Conservation (phyloP, 2,113 vertebrate genomes). For the Hymenochirus boettgeri region DNA sequence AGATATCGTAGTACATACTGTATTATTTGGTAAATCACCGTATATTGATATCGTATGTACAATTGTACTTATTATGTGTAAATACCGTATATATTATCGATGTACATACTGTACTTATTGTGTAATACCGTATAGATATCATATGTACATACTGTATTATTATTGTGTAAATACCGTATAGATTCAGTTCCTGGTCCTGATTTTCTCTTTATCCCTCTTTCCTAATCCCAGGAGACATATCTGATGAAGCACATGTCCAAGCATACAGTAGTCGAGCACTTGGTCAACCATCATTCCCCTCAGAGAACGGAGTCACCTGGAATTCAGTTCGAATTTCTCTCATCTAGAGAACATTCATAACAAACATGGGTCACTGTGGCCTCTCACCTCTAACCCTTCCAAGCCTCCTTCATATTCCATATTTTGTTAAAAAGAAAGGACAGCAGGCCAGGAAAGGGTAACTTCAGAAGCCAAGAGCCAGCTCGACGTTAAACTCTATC, state of each 20-base stretch:
- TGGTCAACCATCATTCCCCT: conserved; percentile 91
- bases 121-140: no score
- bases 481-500: no score
- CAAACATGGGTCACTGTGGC: neutral
- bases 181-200: no score
- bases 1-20: no score
- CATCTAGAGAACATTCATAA: conserved; percentile 66
- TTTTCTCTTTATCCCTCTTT: neutral
- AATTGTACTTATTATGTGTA: no score
- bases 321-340: conserved; percentile 94
- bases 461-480: neutral
- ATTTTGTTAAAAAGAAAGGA: neutral
- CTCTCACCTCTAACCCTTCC: conserved; percentile 3
- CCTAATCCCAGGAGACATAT: conserved; percentile 89
- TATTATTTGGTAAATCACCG: no score
- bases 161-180: no score
- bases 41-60: no score
- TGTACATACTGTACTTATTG: no score
- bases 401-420: conserved; percentile 31
- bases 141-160: no score
- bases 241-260: conserved; percentile 99
- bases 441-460: neutral
- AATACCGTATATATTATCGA: no score
- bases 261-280: conserved; percentile 95
- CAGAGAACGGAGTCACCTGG: conserved; percentile 91